Conservation (phyloP, 2,797 vertebrate species). For the Alfaro cultratus region DNA sequence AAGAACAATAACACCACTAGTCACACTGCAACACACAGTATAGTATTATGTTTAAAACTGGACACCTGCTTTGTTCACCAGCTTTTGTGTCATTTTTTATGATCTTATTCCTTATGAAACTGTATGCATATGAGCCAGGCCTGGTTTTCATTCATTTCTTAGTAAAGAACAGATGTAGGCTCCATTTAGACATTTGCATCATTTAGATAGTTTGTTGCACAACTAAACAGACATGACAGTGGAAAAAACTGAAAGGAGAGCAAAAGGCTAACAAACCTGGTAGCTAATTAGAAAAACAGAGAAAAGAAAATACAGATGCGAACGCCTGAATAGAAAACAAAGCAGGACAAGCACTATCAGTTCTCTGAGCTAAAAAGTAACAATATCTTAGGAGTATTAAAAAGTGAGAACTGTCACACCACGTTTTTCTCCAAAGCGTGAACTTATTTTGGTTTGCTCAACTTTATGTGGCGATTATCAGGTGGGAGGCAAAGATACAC, state of each 20-base stretch:
- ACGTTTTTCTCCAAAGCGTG: not conserved
- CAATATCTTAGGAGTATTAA: not conserved
- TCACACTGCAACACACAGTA: not conserved
- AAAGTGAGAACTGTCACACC: not conserved
- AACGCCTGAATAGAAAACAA: not conserved
- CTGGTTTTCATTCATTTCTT: not conserved
- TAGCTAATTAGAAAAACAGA: not conserved
- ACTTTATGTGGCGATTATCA: not conserved
- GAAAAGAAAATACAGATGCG: not conserved
- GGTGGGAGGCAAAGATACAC: not conserved
- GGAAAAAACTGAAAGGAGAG: not conserved
- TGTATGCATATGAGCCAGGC: not conserved
- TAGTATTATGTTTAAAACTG: not conserved
- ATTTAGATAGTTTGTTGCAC: not conserved
- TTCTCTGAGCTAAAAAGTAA: not conserved
- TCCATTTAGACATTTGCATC: not conserved
- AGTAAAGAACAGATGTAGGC: not conserved
- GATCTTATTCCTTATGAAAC: slow-evolving; percentile 3
- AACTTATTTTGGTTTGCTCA: not conserved
- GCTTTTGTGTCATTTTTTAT: not conserved
- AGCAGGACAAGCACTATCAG: no score
- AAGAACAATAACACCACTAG: not conserved
- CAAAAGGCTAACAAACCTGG: not conserved
- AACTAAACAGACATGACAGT: not conserved
- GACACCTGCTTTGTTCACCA: not conserved